These are phyloP conservation scores for Enteromius viviparus DNA, from an alignment of 2,797 vertebrate species.

Conservation along the genomic window DNA sequence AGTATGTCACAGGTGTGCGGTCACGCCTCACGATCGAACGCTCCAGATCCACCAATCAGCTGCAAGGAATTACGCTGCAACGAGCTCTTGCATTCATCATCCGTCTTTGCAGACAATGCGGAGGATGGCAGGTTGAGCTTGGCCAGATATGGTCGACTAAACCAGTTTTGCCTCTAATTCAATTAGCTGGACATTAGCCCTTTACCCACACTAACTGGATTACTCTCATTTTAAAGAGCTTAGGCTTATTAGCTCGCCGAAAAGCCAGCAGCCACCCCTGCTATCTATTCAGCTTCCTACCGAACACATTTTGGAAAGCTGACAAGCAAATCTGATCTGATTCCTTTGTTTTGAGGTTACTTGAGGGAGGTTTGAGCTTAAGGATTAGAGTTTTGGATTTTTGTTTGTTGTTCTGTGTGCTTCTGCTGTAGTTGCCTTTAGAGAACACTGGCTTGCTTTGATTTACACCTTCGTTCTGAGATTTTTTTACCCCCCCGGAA, in stretches of 20 bases:
- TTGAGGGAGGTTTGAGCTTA: slow-evolving; percentile 20
- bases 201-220: slow-evolving; percentile 91
- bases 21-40: slow-evolving; percentile 8
- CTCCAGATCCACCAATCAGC: slow-evolving; percentile 33
- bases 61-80: slow-evolving; percentile 27
- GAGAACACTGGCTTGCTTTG: slow-evolving; percentile 2
- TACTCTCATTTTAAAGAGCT: slow-evolving; percentile 94
- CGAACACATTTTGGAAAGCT: slow-evolving; percentile 45
- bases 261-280: slow-evolving; percentile 57
- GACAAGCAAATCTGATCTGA: slow-evolving; percentile 46
- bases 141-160: slow-evolving; percentile 51
- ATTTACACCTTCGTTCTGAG: slow-evolving; percentile 22
- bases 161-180: slow-evolving; percentile 80
- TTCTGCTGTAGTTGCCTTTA: slow-evolving; percentile 16
- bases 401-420: neutral
- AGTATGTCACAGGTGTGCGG: slow-evolving; percentile 46
- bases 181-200: slow-evolving; percentile 91
- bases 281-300: slow-evolving; percentile 46
- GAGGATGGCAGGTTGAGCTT: slow-evolving; percentile 49
- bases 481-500: neutral
- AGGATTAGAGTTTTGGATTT: slow-evolving; percentile 24
- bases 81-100: slow-evolving; percentile 40
- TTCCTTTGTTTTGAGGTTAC: slow-evolving; percentile 50
- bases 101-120: slow-evolving; percentile 39
- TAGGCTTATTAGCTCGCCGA: slow-evolving; percentile 80